Percentiles rank a stretch among this genome's conserved stretches.
phyloP scores from a whole-genome alignment of 2,888 invertebrate genomes.

The Vandiemenella viatica region DNA sequence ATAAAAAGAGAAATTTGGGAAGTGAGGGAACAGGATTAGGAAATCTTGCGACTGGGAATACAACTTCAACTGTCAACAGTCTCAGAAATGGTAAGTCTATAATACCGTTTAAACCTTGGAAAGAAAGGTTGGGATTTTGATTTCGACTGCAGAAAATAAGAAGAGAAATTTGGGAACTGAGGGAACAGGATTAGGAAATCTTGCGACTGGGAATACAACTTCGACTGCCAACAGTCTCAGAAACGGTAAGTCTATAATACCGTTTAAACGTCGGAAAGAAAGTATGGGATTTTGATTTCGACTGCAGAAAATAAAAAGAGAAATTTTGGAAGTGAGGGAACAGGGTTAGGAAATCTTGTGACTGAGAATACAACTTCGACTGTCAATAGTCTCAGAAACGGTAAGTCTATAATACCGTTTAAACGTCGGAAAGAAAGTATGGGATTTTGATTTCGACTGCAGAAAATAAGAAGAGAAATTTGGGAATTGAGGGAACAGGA shows the following conservation, averaged over 20 bases:
- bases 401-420: too few relatives aligned
- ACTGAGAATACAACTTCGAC: slow-evolving; percentile 43
- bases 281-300: too few relatives aligned
- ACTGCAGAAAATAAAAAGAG: too few relatives aligned
- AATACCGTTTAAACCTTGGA: too few relatives aligned
- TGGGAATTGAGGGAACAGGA: neutral
- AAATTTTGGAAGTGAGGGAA: neutral
- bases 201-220: slow-evolving; percentile 46
- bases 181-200: too few relatives aligned
- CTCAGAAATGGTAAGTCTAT: slow-evolving; percentile 35
- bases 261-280: too few relatives aligned
- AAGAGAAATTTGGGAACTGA: neutral
- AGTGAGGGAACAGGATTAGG: neutral
- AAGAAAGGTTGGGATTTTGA: too few relatives aligned
- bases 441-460: too few relatives aligned
- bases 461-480: neutral
- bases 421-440: too few relatives aligned
- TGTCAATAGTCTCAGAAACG: slow-evolving; percentile 40
- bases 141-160: too few relatives aligned
- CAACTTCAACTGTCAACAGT: slow-evolving; percentile 41
- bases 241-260: slow-evolving; percentile 35
- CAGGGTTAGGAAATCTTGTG: too few relatives aligned
- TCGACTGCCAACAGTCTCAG: slow-evolving; percentile 39
- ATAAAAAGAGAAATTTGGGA: neutral
- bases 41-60: slow-evolving; percentile 47